phyloP scores from a whole-genome alignment of 1,140 invertebrate genomes.

The Lepidostoma basale region DNA sequence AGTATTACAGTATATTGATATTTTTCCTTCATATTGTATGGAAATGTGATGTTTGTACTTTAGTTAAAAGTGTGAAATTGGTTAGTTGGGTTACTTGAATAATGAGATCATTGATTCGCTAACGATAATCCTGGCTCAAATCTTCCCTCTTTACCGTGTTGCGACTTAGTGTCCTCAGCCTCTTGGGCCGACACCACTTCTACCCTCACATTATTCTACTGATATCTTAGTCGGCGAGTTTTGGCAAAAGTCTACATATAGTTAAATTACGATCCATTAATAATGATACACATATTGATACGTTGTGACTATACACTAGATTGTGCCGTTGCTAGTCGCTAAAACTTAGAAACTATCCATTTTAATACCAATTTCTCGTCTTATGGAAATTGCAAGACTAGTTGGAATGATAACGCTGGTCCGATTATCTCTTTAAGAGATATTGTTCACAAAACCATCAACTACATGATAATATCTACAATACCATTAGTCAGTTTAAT shows the following conservation, averaged over 20 bases:
- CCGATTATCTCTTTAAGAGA: conserved; percentile 12
- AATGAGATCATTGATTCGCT: conserved; percentile 45
- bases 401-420: conserved; percentile 35
- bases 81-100: conserved; percentile 42
- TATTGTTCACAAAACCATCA: background rate
- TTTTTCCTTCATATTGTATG: background rate
- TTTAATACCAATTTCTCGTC: conserved; percentile 38
- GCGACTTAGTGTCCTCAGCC: conserved; percentile 11
- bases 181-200: background rate
- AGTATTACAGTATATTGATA: background rate
- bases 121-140: conserved; percentile 20
- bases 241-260: conserved; percentile 45
- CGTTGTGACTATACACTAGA: conserved; percentile 42
- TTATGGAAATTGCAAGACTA: conserved; percentile 35
- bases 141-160: conserved; percentile 22
- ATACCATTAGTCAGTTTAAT: background rate
- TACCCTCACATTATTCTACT: conserved; percentile 35
- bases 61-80: conserved; percentile 37
- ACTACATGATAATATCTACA: conserved; percentile 1
- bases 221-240: conserved; percentile 45
- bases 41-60: conserved; percentile 46
- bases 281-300: conserved; percentile 39
- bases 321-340: conserved; percentile 39
- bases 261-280: conserved; percentile 37
- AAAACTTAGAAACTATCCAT: conserved; percentile 40